These are phyloP conservation scores for Meiosimyza platycephala DNA, from an alignment of 2,888 invertebrate species.

Conservation along the genomic window DNA sequence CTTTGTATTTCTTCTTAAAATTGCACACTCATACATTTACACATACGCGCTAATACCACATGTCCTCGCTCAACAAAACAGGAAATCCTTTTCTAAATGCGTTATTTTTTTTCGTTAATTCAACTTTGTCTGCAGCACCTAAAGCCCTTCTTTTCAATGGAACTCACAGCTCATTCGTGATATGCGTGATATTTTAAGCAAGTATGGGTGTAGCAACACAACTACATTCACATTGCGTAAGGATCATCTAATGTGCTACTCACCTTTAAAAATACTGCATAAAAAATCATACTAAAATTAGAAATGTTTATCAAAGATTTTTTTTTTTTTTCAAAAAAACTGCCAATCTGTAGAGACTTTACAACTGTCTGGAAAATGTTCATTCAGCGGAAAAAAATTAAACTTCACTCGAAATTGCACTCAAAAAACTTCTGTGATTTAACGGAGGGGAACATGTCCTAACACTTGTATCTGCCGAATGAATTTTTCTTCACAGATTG, in stretches of 20 bases:
- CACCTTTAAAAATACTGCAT: background rate
- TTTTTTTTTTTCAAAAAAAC: conserved; percentile 2
- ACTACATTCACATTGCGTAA: background rate
- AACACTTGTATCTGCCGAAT: too few species aligned
- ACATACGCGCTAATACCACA: conserved; percentile 18
- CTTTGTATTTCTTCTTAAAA: conserved; percentile 23
- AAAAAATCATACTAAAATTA: background rate
- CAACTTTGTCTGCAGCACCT: conserved; percentile 27
- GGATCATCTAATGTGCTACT: background rate
- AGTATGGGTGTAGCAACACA: conserved; percentile 4
- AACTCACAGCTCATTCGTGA: too few species aligned
- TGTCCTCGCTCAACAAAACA: conserved; percentile 44
- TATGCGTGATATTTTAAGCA: background rate
- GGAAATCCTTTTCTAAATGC: conserved; percentile 45
- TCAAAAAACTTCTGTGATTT: too few species aligned
- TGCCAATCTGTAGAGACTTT: too few species aligned
- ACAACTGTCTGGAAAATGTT: too few species aligned
- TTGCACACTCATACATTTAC: conserved; percentile 18
- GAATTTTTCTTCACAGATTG: too few species aligned
- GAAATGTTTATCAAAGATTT: background rate
- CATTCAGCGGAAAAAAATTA: too few species aligned
- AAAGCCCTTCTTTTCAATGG: background rate
- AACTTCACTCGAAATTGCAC: too few species aligned
- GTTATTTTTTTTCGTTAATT: conserved; percentile 30
- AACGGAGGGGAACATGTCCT: too few species aligned